phyloP scores from a whole-genome alignment of 2,113 vertebrate species.

The Cinclus mexicanus region DNA sequence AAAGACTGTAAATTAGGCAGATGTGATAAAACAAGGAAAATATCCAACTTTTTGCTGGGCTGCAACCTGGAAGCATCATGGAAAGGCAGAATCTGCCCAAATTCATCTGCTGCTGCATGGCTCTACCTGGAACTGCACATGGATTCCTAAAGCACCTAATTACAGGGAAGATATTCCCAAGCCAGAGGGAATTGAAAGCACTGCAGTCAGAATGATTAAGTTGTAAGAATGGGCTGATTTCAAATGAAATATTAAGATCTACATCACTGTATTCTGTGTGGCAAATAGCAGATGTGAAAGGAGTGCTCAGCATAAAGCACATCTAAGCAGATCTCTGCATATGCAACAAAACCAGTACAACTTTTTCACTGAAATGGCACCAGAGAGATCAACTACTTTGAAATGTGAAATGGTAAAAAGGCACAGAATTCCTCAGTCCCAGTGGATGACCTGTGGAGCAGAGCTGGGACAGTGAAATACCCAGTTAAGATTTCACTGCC shows the following conservation, averaged over 20 bases:
- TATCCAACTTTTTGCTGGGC: neutral
- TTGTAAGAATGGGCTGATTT: neutral
- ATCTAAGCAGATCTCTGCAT: neutral
- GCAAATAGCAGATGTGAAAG: neutral
- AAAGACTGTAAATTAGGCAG: slow-evolving; percentile 18
- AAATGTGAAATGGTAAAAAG: neutral
- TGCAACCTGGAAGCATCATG: neutral
- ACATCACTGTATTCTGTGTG: neutral
- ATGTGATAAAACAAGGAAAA: slow-evolving; percentile 22
- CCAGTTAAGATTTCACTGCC: neutral
- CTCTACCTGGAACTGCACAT: neutral
- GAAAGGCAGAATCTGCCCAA: neutral
- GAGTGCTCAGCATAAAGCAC: neutral
- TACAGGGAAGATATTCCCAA: neutral
- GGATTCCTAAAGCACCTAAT: neutral
- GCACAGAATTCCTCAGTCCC: neutral
- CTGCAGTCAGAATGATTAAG: neutral
- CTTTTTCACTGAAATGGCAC: neutral
- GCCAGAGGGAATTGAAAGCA: neutral
- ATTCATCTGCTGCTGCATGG: neutral
- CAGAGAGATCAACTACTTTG: rapidly evolving
- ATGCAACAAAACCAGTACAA: neutral
- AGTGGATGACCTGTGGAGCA: neutral
- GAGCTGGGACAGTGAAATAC: neutral
- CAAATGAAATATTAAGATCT: neutral